Evolutionary conservation across 2,797 vertebrate species (phyloP), one percentile per base, ranked within the genome.

Genomic region (Hemitrygon akajei): DNA sequence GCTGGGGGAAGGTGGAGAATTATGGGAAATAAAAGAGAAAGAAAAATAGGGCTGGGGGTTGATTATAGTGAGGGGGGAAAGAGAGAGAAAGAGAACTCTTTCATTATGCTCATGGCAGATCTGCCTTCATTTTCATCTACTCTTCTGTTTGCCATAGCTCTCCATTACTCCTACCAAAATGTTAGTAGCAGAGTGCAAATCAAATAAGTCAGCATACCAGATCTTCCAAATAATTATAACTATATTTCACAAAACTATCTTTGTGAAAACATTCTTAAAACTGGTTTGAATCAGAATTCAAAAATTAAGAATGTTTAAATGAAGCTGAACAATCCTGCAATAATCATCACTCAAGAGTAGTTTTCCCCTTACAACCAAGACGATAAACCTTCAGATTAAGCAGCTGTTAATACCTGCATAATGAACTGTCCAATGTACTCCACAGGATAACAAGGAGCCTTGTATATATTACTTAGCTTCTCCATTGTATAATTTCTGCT

Each of bases 391-490:
- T 76, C 25, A 66, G 60, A 69, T 69, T 69, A 37, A 93, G 94
- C 94, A 79, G 34, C 84, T 34, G 0, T 34, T 22, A 97, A 97
- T 97, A 99, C 98, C 97, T 97, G 97, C 96, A 99, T 97, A 80
- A 99, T 97, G 96, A 98, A 98, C 94, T 96, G 96, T 77, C 97
- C 97, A 86, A 99, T 95, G 95, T 98, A 97, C 93, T 96, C 97
- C 93, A 99, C 95, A 94, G 97, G 96, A 95, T 97, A 98, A 95
- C 95, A 97, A 0, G 73, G 97, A 94, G 96, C 96, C 94, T 94
- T 96, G 91, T 94, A 96, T 0, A 94, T n/a, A 93, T 91, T 9
- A 66, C 94, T 95, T 94, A 95, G 93, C 87, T 89, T 95, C 94
- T 95, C 95, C 94, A 56, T 81, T 93, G 37, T 94, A 94, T 95